Evolutionary conservation across 1,140 invertebrate species (phyloP), one percentile per base, ranked within the genome.

Genomic region (Drosophila santomea): DNA sequence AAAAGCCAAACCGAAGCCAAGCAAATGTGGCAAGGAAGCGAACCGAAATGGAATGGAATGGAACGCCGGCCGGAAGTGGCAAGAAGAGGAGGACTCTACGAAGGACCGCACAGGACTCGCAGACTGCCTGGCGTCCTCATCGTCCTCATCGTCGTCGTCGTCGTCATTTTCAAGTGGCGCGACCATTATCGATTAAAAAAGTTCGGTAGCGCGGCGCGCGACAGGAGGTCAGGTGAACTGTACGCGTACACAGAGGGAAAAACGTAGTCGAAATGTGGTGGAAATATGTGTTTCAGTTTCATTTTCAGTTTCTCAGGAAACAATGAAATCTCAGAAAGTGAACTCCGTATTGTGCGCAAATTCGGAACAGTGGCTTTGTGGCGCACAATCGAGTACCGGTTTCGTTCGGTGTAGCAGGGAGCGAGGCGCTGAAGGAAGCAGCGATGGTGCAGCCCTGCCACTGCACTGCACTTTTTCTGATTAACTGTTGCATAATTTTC

Each of bases 141-240:
- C 77, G 54, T 51, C 58, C 36, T 39, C 68, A 14, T 35, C 43
- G 35, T n/a, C 59, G 10, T 56, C 50, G 28, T 36, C 44, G 5
- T 50, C 20, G 56, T 44, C 50, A 61, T 57, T 59, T 67, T 47
- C 35, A 43, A 66, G 64, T 60, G 64, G 44, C 63, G 78, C 52
- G 63, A 58, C 78, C 68, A 77, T 83, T 83, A 88, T 88, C 84
- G 80, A 88, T 88, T 88, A 56, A 74, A 83, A 74, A 63, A 23
- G 39, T 39, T 23, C 25, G 45, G 58, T 55, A 20, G 52, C 28
- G 60, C 11, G 3, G 57, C 39, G 43, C n/a, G 4, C 38, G 17
- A 2, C 10, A 12, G n/a, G 44, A 17, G 52, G 52, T 12, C 14
- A 56, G 54, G 7, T 28, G 25, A n/a, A 35, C 25, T 35, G 28